These are phyloP conservation scores for Marisa cornuarietis DNA, from an alignment of 1,140 invertebrate species.

Conservation along the genomic window DNA sequence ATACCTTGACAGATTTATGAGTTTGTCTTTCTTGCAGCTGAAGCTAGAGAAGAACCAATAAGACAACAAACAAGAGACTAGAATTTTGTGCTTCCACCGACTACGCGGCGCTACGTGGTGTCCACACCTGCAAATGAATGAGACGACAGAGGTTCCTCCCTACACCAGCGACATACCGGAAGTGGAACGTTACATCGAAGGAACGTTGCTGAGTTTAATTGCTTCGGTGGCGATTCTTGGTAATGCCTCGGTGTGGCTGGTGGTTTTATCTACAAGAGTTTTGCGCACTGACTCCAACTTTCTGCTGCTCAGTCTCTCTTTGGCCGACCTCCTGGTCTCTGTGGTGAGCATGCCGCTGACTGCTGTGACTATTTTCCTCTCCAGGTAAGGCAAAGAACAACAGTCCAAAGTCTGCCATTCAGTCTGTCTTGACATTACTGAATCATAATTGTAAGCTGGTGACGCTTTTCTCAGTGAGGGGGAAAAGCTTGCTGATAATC, in stretches of 20 bases:
- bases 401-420: too few species aligned
- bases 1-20: too few species aligned
- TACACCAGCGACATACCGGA: slow-evolving; percentile 3
- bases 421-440: slow-evolving; percentile 19
- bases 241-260: slow-evolving; percentile 44
- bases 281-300: slow-evolving; percentile 36
- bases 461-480: background rate
- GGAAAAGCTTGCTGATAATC: background rate
- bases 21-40: too few species aligned
- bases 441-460: too few species aligned
- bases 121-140: too few species aligned
- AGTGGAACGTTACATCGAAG: slow-evolving; percentile 36
- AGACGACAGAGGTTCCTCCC: too few species aligned
- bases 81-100: too few species aligned
- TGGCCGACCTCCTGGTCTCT: slow-evolving; percentile 40
- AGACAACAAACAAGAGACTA: too few species aligned
- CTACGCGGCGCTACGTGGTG: too few species aligned
- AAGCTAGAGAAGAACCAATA: too few species aligned
- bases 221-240: slow-evolving; percentile 33
- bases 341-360: slow-evolving; percentile 50
- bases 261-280: slow-evolving; percentile 41
- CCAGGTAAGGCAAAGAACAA: slow-evolving; percentile 23
- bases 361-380: slow-evolving; percentile 46
- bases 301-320: slow-evolving; percentile 53
- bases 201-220: slow-evolving; percentile 32